phyloP scores from a whole-genome alignment of 2,888 invertebrate species.

The Rotaria sp. region DNA sequence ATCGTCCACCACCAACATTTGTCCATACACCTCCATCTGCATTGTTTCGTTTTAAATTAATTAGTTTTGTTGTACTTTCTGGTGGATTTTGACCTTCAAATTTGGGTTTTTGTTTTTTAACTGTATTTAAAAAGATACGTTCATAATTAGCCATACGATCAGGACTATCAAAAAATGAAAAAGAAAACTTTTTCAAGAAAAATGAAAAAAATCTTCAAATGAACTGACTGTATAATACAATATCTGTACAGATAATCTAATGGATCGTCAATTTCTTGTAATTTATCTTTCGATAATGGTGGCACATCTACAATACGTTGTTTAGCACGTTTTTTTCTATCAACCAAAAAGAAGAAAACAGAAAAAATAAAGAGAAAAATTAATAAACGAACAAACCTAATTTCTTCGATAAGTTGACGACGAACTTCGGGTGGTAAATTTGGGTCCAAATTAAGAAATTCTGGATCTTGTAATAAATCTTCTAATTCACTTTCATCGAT shows the following conservation, averaged over 20 bases:
- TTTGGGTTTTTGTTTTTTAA: neutral
- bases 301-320: neutral
- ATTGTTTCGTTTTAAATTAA: neutral
- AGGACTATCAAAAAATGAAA: conserved; percentile 45
- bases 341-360: neutral
- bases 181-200: conserved; percentile 45
- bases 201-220: conserved; percentile 45
- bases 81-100: conserved; percentile 14
- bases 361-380: neutral
- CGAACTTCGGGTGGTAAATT: conserved; percentile 8
- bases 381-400: neutral
- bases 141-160: conserved; percentile 51
- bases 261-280: conserved; percentile 49
- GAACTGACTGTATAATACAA: conserved; percentile 36
- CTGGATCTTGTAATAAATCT: neutral
- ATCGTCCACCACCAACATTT: neutral
- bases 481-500: conserved; percentile 26
- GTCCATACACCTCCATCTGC: neutral
- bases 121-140: conserved; percentile 45
- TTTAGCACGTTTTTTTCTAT: conserved; percentile 24
- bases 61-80: neutral
- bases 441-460: conserved; percentile 5
- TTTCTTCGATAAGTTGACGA: neutral
- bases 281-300: conserved; percentile 44
- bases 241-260: conserved; percentile 48